Evolutionary conservation across 2,797 vertebrate genomes (phyloP), one percentile per base, ranked within the genome.

Genomic region (Remorina albescens): DNA sequence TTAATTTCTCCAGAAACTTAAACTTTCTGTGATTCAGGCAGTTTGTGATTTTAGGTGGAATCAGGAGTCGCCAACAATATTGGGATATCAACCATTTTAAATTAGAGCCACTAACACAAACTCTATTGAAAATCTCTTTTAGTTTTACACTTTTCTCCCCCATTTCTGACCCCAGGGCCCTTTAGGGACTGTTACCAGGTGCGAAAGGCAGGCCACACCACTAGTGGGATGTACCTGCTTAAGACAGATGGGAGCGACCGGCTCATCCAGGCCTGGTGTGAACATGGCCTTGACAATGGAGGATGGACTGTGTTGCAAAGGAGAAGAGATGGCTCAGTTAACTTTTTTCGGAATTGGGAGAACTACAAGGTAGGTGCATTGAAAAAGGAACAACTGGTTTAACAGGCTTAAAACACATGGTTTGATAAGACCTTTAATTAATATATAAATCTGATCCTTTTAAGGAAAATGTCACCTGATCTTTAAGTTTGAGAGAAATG

Each of bases 301-400:
- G 98, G 98, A 37, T 99, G 98, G 98, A 98, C 98, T 0, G 97
- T 99, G 36, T 95, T 99, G 89, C 98, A 99, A 88, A 96, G 96
- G 70, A 96, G 98, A 83, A 96, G 81, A 89, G 98, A 99, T 4
- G 98, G 98, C 74, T 96, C 98, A 1, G 96, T 98, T 55, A 99
- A 99, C 89, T 99, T 99, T 87, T 99, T 99, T 88, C 96, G 97
- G 66, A 99, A 99, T 32, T 99, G 97, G 98, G 98, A 99, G 68
- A 99, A 96, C 79, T 99, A 99, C 77, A 99, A 99, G 95, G 98
- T 96, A 93, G 87, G 75, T 41, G 62, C 26, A 50, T 4, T 4
- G 0, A 42, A 51, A 37, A 58, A n/a, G 15, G 1, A 56, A 18
- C 10, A 30, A 8, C 2, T 23, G 5, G 25, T 18, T 54, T n/a